Conservation (phyloP, 2,888 invertebrate genomes). For the Pseudanteris insignis region DNA sequence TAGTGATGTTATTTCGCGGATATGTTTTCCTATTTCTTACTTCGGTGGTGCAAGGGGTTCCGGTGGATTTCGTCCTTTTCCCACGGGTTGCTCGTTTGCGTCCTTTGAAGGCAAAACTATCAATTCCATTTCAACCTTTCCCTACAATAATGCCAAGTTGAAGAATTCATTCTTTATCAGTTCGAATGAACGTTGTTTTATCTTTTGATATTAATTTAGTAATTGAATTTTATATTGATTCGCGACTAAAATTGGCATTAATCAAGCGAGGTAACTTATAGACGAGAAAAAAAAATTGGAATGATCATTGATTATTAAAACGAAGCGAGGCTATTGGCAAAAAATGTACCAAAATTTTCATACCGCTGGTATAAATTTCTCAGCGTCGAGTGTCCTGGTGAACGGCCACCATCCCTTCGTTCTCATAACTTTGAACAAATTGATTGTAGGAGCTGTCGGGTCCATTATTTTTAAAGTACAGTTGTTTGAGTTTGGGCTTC, state of each 20-base stretch:
- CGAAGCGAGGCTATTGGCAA: no score
- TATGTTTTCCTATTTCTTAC: slow-evolving; percentile 66
- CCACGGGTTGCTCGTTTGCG: slow-evolving; percentile 73
- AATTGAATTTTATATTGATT: no score
- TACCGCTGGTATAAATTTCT: slow-evolving; percentile 57
- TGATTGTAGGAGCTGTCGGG: slow-evolving; percentile 68
- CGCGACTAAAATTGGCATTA: no score
- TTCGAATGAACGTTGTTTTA: background rate
- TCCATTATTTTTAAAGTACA: slow-evolving; percentile 68
- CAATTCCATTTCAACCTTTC: slow-evolving; percentile 76
- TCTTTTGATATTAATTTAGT: background rate
- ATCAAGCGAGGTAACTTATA: no score
- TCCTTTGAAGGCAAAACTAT: slow-evolving; percentile 71
- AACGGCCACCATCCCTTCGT: slow-evolving; percentile 79
- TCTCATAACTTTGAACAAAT: slow-evolving; percentile 72
- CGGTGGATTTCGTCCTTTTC: slow-evolving; percentile 73
- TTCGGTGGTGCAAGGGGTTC: slow-evolving; percentile 72
- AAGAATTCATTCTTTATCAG: slow-evolving; percentile 8
- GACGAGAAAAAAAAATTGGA: no score
- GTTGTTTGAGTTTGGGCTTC: slow-evolving; percentile 67
- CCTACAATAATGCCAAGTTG: slow-evolving; percentile 66
- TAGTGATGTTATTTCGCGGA: slow-evolving; percentile 14
- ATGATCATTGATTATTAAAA: no score
- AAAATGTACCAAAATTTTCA: slow-evolving; percentile 38
- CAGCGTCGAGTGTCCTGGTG: slow-evolving; percentile 54